Evolutionary conservation across 2,113 vertebrate genomes (phyloP), one percentile per base, ranked within the genome.

Genomic region (Pedionomus torquatus): DNA sequence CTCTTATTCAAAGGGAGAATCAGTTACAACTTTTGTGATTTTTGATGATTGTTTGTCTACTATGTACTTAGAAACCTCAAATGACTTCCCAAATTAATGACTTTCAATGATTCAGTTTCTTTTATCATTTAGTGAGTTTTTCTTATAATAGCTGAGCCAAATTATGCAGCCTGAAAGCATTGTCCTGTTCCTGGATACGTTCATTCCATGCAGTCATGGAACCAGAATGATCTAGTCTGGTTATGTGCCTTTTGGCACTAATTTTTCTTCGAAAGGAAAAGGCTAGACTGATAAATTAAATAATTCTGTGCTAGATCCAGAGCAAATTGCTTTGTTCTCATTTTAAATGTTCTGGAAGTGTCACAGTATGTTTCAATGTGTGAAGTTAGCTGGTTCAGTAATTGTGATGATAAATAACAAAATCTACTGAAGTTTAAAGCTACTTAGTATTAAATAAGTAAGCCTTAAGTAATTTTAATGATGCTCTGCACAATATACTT

Each of bases 231-330:
- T 84, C 83, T 60, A 51, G 69, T 75, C 64, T 78, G 87, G 18
- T 83, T 80, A 58, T n/a, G 33, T 91, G 87, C 69, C 43, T 96
- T 89, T 95, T 95, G 91, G 64, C 72, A 91, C 83, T 11, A 54
- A 84, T 83, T 94, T 75, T 71, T 89, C 69, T 68, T 94, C 0
- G 0, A 83, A 77, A 96, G 86, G 90, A 93, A 93, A 72, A 83
- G 41, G n/a, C 31, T 60, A 25, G 31, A 54, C 46, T 89, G 46
- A 74, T 80, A 55, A 35, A 92, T 74, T 63, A 63, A 83, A 89
- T 55, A 89, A 70, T 58, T 55, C 51, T 89, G 46, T 78, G 64
- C 25, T 75, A 68, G 43, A 92, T 64, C 16, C 48, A 43, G 64
- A 77, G 46, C 30, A 58, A 54, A 77, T 66, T 74, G 31, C 26